phyloP scores from a whole-genome alignment of 1,140 invertebrate species.

The Heterodera schachtii region DNA sequence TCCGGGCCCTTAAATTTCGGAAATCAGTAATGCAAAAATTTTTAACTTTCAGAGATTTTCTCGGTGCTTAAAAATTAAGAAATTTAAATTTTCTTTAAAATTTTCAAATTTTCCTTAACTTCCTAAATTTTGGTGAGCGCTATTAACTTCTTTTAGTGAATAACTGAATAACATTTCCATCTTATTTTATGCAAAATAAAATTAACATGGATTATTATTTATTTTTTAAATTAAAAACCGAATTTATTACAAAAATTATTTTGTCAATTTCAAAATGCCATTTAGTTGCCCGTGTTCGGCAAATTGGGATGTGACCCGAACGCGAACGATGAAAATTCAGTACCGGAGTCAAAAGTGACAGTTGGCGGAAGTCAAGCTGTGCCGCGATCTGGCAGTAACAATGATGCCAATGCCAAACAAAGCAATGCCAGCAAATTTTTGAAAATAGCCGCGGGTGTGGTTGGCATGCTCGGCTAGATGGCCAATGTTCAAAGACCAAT shows the following conservation, averaged over 20 bases:
- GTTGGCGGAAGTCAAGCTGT: neutral
- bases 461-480: neutral
- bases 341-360: neutral
- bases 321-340: neutral
- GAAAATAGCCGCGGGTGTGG: neutral
- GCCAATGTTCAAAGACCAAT: too few relatives aligned
- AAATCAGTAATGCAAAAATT: too few relatives aligned
- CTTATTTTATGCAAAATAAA: too few relatives aligned
- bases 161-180: too few relatives aligned
- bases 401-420: neutral
- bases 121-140: too few relatives aligned
- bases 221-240: neutral
- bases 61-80: too few relatives aligned
- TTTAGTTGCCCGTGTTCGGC: slow-evolving; percentile 30
- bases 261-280: neutral
- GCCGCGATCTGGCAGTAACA: neutral
- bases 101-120: too few relatives aligned
- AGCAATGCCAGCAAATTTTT: neutral
- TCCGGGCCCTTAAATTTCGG: too few relatives aligned
- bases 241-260: neutral
- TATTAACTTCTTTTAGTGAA: too few relatives aligned
- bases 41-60: too few relatives aligned
- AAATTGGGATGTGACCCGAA: slow-evolving; percentile 39
- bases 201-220: too few relatives aligned
- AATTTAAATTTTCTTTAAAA: too few relatives aligned